Percentiles rank a stretch among this genome's conserved stretches.
These are phyloP conservation scores for Crematogaster levior DNA, from an alignment of 2,888 invertebrate genomes.

Conservation along the genomic window DNA sequence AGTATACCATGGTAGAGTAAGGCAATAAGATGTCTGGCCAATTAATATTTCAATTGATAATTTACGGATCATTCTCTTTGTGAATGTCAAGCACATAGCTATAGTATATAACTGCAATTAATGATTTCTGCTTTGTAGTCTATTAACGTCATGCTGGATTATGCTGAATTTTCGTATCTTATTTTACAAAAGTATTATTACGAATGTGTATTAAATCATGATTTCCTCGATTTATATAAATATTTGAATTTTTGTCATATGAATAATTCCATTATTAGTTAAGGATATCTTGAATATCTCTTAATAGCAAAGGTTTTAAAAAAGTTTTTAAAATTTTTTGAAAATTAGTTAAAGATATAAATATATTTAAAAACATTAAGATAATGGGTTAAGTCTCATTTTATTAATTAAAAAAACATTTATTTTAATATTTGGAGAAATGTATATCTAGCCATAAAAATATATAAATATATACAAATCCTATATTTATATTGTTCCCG, in stretches of 20 bases:
- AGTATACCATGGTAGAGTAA: not conserved
- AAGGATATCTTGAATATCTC: too few species aligned
- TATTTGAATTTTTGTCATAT: not conserved
- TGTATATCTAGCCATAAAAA: too few species aligned
- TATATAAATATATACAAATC: too few species aligned
- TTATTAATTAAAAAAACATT: too few species aligned
- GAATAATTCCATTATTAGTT: not conserved
- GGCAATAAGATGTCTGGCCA: conserved; percentile 15
- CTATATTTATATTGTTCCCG: too few species aligned
- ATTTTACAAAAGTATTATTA: not conserved
- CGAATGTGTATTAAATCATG: not conserved
- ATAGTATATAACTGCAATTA: not conserved
- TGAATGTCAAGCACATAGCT: not conserved
- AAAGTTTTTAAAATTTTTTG: too few species aligned
- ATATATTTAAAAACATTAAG: too few species aligned
- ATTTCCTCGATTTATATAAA: not conserved
- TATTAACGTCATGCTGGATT: not conserved
- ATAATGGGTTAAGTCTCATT: too few species aligned
- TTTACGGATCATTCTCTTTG: conserved; percentile 10
- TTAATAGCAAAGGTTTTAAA: too few species aligned
- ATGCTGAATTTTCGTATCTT: not conserved
- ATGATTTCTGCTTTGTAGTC: not conserved
- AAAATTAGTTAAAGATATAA: too few species aligned
- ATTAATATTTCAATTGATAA: conserved; percentile 36
- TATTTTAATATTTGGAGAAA: too few species aligned